Base-by-base conservation (phyloP, 2,888 invertebrate species). In the Thereva nobilitata region DNA sequence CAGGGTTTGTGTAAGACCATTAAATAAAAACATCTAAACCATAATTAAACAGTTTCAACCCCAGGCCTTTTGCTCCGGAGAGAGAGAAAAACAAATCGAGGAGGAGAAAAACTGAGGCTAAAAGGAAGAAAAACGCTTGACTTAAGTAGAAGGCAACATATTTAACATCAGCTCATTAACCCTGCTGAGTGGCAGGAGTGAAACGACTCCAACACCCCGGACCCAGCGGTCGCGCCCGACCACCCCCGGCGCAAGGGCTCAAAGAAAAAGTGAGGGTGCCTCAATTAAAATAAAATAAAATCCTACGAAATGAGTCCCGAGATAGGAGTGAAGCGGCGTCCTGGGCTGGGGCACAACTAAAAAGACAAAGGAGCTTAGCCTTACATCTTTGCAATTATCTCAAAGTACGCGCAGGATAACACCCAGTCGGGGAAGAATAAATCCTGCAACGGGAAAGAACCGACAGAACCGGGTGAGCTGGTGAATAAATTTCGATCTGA, bases 261-360 rank as follows among this genome's bases (percentile, higher is more conserved):
- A 23, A 23, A 23, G 8, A 37, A 37, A 38, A 34, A 53, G 42
- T 44, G 44, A 53, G 41, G 38, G 64, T 57, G 59, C 59, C 63
- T 52, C 68, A 68, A 68, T 68, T 68, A 68, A 68, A 68, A 66
- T 68, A 66, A 68, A 68, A 68, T 68, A 67, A 67, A 67, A 64
- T 67, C 52, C 61, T 55, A 38, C 66, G 63, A 68, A 65, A 64
- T 57, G 64, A 67, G 64, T 67, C 52, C 57, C 57, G 64, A 67
- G 67, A 64, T 67, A 64, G 64, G 57, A 63, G 55, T 49, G 44
- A 53, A 54, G 45, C 35, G 49, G 50, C 34, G 5, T 23, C 37
- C 37, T 38, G 68, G 47, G 50, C 8, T 3, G 40, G 37, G 44
- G 34, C 10, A 37, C 50, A 47, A 37, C 56, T 50, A 50, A 57